phyloP scores from a whole-genome alignment of 1,140 invertebrate genomes.

The Heliconius melpomene region DNA sequence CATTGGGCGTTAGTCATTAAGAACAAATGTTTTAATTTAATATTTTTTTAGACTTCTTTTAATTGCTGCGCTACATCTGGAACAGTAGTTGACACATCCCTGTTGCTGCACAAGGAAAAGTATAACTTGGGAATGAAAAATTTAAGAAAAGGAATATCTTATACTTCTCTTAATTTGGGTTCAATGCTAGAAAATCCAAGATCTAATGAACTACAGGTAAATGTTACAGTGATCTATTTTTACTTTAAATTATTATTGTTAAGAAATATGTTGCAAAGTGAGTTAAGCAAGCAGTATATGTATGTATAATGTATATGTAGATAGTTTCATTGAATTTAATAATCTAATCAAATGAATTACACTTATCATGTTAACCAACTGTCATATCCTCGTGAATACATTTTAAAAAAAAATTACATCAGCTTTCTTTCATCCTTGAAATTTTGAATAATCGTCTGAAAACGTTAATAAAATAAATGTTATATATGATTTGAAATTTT shows the following conservation, averaged over 20 bases:
- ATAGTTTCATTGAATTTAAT: too few relatives aligned
- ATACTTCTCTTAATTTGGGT: conserved; percentile 20
- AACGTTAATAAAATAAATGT: background rate
- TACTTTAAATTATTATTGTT: background rate
- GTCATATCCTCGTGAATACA: too few relatives aligned
- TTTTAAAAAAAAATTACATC: too few relatives aligned
- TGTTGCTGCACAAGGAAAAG: conserved; percentile 28
- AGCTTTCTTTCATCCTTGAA: too few relatives aligned
- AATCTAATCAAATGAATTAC: too few relatives aligned
- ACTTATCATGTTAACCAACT: too few relatives aligned
- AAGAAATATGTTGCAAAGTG: background rate
- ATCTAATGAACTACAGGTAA: conserved; percentile 41
- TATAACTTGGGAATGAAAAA: conserved; percentile 30
- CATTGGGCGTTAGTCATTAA: too few relatives aligned
- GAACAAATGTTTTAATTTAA: too few relatives aligned
- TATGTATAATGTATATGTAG: too few relatives aligned
- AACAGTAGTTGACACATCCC: conserved; percentile 14
- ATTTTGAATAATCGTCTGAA: too few relatives aligned
- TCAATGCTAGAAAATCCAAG: conserved; percentile 26
- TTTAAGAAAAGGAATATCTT: conserved; percentile 9
- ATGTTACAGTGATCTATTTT: background rate
- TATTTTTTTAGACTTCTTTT: conserved; percentile 23
- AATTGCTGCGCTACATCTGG: conserved; percentile 21
- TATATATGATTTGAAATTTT: background rate
- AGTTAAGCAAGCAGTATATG: too few relatives aligned